Evolutionary conservation across 2,888 invertebrate species (phyloP).

Genomic region (Agonopterix heracliana): DNA sequence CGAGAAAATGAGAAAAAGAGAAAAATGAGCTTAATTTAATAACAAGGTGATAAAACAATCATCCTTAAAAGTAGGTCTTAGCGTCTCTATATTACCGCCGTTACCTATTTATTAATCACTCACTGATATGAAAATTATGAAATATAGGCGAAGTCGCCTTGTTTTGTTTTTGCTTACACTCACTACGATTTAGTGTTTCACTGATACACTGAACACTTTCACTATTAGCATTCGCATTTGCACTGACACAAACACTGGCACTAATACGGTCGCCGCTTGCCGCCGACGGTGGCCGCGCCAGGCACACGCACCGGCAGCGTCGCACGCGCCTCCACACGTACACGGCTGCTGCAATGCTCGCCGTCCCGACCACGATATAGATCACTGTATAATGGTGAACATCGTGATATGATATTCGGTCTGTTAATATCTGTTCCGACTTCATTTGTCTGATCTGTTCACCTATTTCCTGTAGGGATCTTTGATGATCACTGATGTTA

Average conservation of each 20-base stretch:
- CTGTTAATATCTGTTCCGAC: not conserved
- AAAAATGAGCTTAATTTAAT: no score
- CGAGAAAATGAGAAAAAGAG: no score
- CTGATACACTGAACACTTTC: no score
- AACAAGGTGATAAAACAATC: no score
- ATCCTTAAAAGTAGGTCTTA: no score
- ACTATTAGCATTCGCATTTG: no score
- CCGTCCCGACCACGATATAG: not conserved
- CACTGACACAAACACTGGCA: not conserved
- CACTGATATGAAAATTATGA: no score
- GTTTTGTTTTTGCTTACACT: no score
- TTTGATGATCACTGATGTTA: not conserved
- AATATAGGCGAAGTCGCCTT: no score
- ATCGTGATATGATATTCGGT: not conserved
- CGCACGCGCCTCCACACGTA: not conserved
- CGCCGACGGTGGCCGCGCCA: not conserved
- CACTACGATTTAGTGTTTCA: no score
- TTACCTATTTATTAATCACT: no score
- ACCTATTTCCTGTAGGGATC: not conserved
- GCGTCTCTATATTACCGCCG: no score
- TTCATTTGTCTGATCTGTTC: not conserved
- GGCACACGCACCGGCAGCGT: not conserved
- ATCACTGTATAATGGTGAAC: not conserved
- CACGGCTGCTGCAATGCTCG: not conserved
- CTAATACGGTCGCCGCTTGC: not conserved